Evolutionary conservation across 2,797 vertebrate genomes (phyloP).

Genomic region (Hylomyscus alleni): DNA sequence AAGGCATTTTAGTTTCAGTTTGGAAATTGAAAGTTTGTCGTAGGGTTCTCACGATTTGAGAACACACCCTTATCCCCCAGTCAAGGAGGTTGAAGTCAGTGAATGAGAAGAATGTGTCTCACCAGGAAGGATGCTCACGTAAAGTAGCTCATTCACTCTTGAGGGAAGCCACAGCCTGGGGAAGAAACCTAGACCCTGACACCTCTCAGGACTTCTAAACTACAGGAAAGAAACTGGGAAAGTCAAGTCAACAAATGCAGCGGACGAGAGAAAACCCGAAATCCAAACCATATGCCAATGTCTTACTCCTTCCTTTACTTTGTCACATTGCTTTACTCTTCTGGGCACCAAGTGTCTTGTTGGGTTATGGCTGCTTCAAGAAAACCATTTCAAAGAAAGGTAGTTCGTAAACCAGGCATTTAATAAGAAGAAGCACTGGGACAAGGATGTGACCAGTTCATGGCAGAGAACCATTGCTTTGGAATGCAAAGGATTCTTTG

Average conservation of each 20-base stretch:
- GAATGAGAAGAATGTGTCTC: slow-evolving; percentile 83
- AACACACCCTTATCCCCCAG: slow-evolving; percentile 80
- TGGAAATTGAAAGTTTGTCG: slow-evolving; percentile 80
- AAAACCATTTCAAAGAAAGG: slow-evolving; percentile 92
- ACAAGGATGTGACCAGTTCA: slow-evolving; percentile 88
- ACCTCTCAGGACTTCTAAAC: slow-evolving; percentile 87
- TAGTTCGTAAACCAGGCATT: slow-evolving; percentile 91
- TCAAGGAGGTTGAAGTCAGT: slow-evolving; percentile 79
- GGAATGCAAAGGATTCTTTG: slow-evolving; percentile 94
- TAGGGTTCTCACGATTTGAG: slow-evolving; percentile 76
- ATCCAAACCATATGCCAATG: slow-evolving; percentile 93
- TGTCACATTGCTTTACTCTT: slow-evolving; percentile 96
- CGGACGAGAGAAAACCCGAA: slow-evolving; percentile 85
- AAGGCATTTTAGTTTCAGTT: slow-evolving; percentile 70
- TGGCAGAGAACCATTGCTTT: slow-evolving; percentile 92
- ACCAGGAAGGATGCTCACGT: slow-evolving; percentile 82
- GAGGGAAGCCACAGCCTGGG: slow-evolving; percentile 80
- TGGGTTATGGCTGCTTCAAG: slow-evolving; percentile 91
- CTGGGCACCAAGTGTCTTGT: slow-evolving; percentile 93
- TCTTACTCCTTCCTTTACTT: slow-evolving; percentile 94
- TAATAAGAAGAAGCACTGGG: slow-evolving; percentile 86
- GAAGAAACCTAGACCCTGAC: slow-evolving; percentile 85
- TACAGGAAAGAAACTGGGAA: slow-evolving; percentile 90
- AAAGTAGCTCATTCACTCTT: slow-evolving; percentile 66
- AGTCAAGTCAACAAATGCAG: slow-evolving; percentile 76